Conservation (phyloP, 2,888 invertebrate species). For the Pristionchus mayeri region DNA sequence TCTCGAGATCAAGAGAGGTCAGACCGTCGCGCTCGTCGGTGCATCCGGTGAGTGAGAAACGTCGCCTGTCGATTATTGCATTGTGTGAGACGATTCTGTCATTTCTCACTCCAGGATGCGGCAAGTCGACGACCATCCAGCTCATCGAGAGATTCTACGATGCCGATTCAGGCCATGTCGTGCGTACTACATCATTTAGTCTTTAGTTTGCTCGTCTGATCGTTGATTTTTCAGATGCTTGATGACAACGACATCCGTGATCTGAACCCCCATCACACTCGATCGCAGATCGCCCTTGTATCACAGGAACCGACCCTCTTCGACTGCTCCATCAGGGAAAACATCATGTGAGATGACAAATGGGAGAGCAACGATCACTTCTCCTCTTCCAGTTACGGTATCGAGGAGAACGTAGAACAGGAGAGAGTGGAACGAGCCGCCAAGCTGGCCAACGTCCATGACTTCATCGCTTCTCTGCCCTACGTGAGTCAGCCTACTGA, state of each 20-base stretch:
- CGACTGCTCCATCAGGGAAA: constrained; percentile 76
- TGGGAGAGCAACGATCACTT: neutral
- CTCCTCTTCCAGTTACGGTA: constrained; percentile 48
- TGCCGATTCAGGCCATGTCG: constrained; percentile 82
- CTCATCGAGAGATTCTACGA: constrained; percentile 88
- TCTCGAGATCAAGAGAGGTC: constrained; percentile 35
- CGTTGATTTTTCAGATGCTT: constrained; percentile 59
- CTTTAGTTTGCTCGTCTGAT: neutral
- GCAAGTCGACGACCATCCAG: constrained; percentile 77
- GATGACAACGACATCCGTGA: constrained; percentile 75
- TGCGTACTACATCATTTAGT: constrained; percentile 63
- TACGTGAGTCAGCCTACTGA: constrained; percentile 53
- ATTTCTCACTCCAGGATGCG: constrained; percentile 77
- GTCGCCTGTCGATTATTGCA: neutral
- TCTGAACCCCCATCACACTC: constrained; percentile 80
- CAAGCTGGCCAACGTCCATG: constrained; percentile 78
- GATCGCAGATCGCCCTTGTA: constrained; percentile 89
- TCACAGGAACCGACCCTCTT: constrained; percentile 89
- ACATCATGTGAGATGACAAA: constrained; percentile 64
- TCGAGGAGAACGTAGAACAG: constrained; percentile 68
- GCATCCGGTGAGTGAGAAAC: constrained; percentile 77
- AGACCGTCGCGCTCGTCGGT: constrained; percentile 58
- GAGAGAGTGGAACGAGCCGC: constrained; percentile 76
- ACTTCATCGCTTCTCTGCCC: constrained; percentile 77
- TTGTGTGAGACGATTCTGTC: neutral